Evolutionary conservation across 2,113 vertebrate species (phyloP).

Genomic region (Phaethon lepturus): DNA sequence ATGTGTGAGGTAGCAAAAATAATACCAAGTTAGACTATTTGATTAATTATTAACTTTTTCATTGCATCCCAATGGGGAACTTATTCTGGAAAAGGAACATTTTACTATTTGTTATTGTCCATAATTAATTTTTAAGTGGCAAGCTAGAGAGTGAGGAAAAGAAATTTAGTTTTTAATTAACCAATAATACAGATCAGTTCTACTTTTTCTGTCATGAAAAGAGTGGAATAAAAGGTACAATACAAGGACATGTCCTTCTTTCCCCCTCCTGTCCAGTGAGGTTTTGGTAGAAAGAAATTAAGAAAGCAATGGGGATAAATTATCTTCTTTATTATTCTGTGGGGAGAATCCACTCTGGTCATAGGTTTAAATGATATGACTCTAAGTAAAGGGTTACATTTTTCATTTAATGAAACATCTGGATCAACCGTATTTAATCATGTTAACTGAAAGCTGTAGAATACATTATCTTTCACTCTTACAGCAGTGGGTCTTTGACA

Average conservation of each 20-base stretch:
- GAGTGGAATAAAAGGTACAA: neutral
- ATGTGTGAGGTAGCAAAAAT: constrained; percentile 47
- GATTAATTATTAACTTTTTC: constrained; percentile 66
- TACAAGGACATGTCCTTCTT: neutral
- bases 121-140: constrained; percentile 64
- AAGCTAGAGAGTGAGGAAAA: neutral
- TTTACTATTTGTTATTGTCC: constrained; percentile 22
- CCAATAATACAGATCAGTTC: neutral
- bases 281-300: constrained; percentile 28
- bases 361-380: neutral
- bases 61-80: neutral
- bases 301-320: neutral
- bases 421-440: neutral
- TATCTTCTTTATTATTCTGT: neutral
- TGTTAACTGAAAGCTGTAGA: neutral
- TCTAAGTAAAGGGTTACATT: constrained; percentile 5
- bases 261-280: neutral
- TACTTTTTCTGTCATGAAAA: neutral
- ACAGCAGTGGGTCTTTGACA: neutral
- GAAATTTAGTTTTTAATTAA: constrained; percentile 63
- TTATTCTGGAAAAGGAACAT: constrained; percentile 26
- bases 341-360: neutral
- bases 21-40: constrained; percentile 22
- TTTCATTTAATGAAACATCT: constrained; percentile 25
- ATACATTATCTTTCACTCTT: constrained; percentile 22